Evolutionary conservation across 2,113 vertebrate species (phyloP), one percentile per base, ranked within the genome.

Genomic region (Peromyscus maniculatus): DNA sequence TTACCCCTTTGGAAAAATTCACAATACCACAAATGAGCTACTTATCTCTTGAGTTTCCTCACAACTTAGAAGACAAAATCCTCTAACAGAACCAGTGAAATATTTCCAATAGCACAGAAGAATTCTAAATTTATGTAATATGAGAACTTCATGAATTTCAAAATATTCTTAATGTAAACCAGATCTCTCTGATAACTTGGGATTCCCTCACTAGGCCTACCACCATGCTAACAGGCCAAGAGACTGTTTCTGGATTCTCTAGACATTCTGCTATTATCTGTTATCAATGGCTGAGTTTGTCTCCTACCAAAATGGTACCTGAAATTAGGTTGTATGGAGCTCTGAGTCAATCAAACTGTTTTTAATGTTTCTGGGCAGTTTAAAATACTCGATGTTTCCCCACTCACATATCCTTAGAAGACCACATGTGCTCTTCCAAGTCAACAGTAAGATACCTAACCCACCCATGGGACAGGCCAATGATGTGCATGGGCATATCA

Each of bases 1-100:
- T 91, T 75, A 11, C 89, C 83, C 26, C 49, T 46, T 84, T 89
- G 72, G 89, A 97, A 96, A 97, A 93, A 93, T 88, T 89, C 94
- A 97, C 94, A 97, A 91, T 97, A 84, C 87, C 59, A 77, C 89
- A 98, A 97, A 97, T 97, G 95, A 98, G 94, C 90, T 69, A 94
- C 79, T 98, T 93, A 93, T 93, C 94, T 93, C 91, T 96, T 59
- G 43, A 93, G 79, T 95, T 97, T 96, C 66, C 93, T 97, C 19
- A 97, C 95, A 96, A 95, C 93, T 94, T 93, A 96, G 91, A 93
- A 92, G 91, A 72, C 36, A 84, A 55, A 88, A 46, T 3, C n/a
- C 67, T 93, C 86, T 46, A 87, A 66, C 0, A 24, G 55, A 95
- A 95, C 59, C 79, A 92, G 84, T 66, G n/a, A 92, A 95, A 77